phyloP scores from a whole-genome alignment of 2,888 invertebrate species.

The Acleris sparsana region DNA sequence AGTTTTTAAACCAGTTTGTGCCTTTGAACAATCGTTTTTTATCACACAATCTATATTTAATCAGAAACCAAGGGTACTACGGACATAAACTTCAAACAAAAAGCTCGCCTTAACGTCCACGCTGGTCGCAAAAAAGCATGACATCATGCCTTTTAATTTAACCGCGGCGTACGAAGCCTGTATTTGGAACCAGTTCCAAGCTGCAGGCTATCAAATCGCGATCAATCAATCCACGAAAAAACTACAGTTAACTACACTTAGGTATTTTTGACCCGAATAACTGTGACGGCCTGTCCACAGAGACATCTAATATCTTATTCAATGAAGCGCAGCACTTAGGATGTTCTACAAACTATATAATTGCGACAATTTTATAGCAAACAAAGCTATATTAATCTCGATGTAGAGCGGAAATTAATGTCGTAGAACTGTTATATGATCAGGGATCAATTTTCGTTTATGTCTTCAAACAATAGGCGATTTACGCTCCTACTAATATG shows the following conservation, averaged over 20 bases:
- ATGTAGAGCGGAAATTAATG: slow-evolving; percentile 54
- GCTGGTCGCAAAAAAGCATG: slow-evolving; percentile 69
- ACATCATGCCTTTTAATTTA: slow-evolving; percentile 67
- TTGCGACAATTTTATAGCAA: slow-evolving; percentile 46
- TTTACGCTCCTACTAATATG: slow-evolving; percentile 49
- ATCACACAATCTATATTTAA: slow-evolving; percentile 50
- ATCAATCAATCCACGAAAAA: slow-evolving; percentile 57
- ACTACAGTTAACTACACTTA: slow-evolving; percentile 71
- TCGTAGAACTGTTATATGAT: slow-evolving; percentile 53
- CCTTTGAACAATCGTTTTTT: slow-evolving; percentile 38
- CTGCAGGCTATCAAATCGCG: slow-evolving; percentile 55
- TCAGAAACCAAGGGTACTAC: slow-evolving; percentile 64
- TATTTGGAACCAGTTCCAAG: slow-evolving; percentile 52
- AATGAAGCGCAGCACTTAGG: slow-evolving; percentile 27
- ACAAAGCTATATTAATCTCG: slow-evolving; percentile 47
- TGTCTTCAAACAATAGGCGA: slow-evolving; percentile 57
- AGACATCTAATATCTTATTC: slow-evolving; percentile 26
- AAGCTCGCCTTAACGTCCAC: slow-evolving; percentile 68
- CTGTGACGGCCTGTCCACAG: slow-evolving; percentile 45
- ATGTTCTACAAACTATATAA: slow-evolving; percentile 40
- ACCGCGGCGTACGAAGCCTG: slow-evolving; percentile 43
- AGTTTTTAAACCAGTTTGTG: background rate
- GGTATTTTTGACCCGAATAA: slow-evolving; percentile 58
- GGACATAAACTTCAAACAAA: slow-evolving; percentile 66
- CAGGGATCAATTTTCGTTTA: slow-evolving; percentile 56